Evolutionary conservation across 2,113 vertebrate species (phyloP).

Genomic region (Takifugu flavidus): DNA sequence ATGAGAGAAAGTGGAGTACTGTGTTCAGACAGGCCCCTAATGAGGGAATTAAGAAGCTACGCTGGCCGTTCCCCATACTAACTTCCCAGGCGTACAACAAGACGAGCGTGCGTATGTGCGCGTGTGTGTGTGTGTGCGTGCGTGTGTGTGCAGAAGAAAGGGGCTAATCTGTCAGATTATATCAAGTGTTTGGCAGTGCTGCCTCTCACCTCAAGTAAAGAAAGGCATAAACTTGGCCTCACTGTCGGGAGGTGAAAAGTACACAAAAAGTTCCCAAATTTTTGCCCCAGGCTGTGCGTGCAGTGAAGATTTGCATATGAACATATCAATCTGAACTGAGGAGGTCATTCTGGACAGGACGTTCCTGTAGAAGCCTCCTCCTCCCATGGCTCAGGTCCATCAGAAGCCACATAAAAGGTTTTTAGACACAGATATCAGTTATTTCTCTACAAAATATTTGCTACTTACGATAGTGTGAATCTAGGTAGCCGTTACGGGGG

Average conservation of each 20-base stretch:
- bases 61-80: slow-evolving; percentile 84
- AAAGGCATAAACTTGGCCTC: slow-evolving; percentile 35
- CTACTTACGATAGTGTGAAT: slow-evolving; percentile 92
- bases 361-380: too few relatives aligned
- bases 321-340: too few relatives aligned
- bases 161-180: slow-evolving; percentile 87
- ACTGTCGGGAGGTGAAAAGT: not conserved
- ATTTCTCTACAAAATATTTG: too few relatives aligned
- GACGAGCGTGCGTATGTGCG: slow-evolving; percentile 72
- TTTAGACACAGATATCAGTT: too few relatives aligned
- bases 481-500: slow-evolving; percentile 91
- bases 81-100: slow-evolving; percentile 78
- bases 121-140: slow-evolving; percentile 37
- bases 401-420: too few relatives aligned
- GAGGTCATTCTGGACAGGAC: too few relatives aligned
- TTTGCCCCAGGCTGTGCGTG: too few relatives aligned
- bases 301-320: too few relatives aligned
- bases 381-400: too few relatives aligned
- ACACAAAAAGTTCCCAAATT: too few relatives aligned
- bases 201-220: slow-evolving; percentile 79
- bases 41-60: slow-evolving; percentile 91
- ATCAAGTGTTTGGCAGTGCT: slow-evolving; percentile 83
- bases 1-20: slow-evolving; percentile 77
- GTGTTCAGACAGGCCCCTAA: slow-evolving; percentile 87
- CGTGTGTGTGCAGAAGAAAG: slow-evolving; percentile 29